phyloP scores from a whole-genome alignment of 2,113 vertebrate species.

The Isichthys henryi region DNA sequence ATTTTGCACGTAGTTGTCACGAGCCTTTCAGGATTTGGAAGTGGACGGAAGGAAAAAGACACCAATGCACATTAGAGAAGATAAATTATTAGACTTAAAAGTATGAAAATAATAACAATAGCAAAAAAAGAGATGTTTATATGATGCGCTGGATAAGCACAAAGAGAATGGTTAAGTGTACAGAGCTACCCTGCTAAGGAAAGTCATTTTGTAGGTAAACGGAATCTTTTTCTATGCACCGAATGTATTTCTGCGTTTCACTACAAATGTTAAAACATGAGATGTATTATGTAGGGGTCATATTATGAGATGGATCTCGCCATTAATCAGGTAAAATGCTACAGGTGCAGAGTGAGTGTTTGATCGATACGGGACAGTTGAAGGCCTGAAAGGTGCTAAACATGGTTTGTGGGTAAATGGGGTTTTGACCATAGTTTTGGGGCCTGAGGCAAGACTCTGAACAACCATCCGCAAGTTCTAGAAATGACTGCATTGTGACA shows the following conservation, averaged over 20 bases:
- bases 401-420: not conserved
- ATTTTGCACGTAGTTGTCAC: conserved; percentile 47
- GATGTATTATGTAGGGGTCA: conserved; percentile 3
- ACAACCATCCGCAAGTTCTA: not conserved
- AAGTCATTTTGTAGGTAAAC: conserved; percentile 40
- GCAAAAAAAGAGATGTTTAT: conserved; percentile 27
- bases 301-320: not conserved
- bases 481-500: not conserved
- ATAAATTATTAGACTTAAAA: conserved; percentile 4
- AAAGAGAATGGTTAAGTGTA: conserved; percentile 39
- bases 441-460: not conserved
- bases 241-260: conserved; percentile 53
- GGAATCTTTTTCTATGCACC: conserved; percentile 70
- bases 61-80: conserved; percentile 14
- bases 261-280: conserved; percentile 23
- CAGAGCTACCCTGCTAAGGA: conserved; percentile 34
- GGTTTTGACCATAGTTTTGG: not conserved
- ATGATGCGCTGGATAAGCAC: conserved; percentile 51
- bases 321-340: conserved; percentile 5
- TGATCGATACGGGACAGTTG: not conserved
- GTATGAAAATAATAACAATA: conserved; percentile 9
- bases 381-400: not conserved
- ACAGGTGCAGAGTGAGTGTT: not conserved
- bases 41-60: conserved; percentile 48
- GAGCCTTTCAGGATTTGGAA: conserved; percentile 67